A percentile compares a stretch with the other conserved stretches of the same genome.
phyloP scores from a whole-genome alignment of 37 sponge, comb jelly and placozoan species.

The Amphimedon queenslandica region DNA sequence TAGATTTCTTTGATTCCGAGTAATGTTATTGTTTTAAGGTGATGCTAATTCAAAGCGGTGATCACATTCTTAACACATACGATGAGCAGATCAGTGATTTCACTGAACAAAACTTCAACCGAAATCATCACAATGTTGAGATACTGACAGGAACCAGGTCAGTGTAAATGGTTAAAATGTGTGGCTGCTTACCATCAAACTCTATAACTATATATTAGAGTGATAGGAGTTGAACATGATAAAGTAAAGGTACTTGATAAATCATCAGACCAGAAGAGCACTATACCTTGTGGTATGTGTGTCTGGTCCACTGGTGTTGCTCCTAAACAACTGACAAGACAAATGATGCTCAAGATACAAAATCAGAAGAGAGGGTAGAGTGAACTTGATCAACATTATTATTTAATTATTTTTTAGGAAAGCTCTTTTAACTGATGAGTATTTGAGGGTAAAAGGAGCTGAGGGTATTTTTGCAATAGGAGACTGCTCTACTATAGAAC shows the following conservation, averaged over 20 bases:
- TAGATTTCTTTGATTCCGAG: too few species aligned
- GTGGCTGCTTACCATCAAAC: not conserved
- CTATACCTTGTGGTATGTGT: constrained; percentile 49
- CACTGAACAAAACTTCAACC: constrained; percentile 48
- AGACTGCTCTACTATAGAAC: constrained; percentile 68
- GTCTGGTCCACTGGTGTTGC: constrained; percentile 60
- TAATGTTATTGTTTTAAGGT: too few species aligned
- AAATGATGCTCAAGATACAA: constrained; percentile 17
- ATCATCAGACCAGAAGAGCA: constrained; percentile 14
- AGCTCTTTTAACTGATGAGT: constrained; percentile 52
- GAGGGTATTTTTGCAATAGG: constrained; percentile 70
- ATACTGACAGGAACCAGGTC: constrained; percentile 6
- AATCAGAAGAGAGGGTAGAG: constrained; percentile 53
- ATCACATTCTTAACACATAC: constrained; percentile 56
- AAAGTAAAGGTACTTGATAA: constrained; percentile 35
- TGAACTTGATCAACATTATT: not conserved
- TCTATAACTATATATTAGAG: constrained; percentile 11
- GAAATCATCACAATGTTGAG: constrained; percentile 30
- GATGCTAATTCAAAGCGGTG: constrained; percentile 62
- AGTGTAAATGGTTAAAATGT: not conserved
- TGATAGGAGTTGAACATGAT: constrained; percentile 27
- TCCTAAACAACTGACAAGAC: constrained; percentile 26
- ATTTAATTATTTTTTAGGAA: constrained; percentile 6
- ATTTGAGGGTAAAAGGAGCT: constrained; percentile 54
- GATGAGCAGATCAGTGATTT: constrained; percentile 58